Percentiles rank a stretch among this genome's conserved stretches.
phyloP scores from a whole-genome alignment of 1,140 invertebrate genomes.

The Drosophila bocqueti region DNA sequence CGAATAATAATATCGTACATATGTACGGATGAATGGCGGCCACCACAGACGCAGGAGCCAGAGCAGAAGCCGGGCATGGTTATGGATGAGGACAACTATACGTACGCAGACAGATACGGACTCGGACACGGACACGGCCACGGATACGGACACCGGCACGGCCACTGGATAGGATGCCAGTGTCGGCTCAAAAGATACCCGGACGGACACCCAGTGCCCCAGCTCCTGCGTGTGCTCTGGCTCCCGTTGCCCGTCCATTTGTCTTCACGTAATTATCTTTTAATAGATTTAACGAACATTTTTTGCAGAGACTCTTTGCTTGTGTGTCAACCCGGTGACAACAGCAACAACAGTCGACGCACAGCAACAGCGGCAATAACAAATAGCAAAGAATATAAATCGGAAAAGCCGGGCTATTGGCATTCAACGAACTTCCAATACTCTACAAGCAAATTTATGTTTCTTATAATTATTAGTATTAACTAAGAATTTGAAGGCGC shows the following conservation, averaged over 20 bases:
- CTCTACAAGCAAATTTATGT: neutral
- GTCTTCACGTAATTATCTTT: constrained; percentile 84
- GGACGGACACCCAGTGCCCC: neutral
- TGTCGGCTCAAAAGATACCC: constrained; percentile 15
- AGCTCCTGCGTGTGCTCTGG: constrained; percentile 3
- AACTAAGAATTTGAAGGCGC: neutral
- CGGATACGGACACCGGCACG: constrained; percentile 30
- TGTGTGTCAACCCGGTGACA: constrained; percentile 56
- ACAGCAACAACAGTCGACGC: constrained; percentile 23
- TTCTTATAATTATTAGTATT: too few species aligned
- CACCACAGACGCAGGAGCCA: constrained; percentile 40
- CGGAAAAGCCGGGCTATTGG: neutral
- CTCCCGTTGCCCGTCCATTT: constrained; percentile 59
- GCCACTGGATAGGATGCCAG: constrained; percentile 18
- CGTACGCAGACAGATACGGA: constrained; percentile 5
- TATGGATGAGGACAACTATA: constrained; percentile 18
- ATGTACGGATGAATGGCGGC: constrained; percentile 40
- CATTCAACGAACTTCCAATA: neutral
- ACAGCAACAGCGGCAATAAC: constrained; percentile 45
- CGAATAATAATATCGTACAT: constrained; percentile 72
- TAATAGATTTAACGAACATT: constrained; percentile 83
- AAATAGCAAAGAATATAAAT: constrained; percentile 44
- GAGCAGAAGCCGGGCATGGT: constrained; percentile 1
- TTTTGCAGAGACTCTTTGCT: constrained; percentile 75
- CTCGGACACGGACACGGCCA: constrained; percentile 15